These are phyloP conservation scores for Drosophila mimica DNA, from an alignment of 2,888 invertebrate genomes.

Conservation along the genomic window DNA sequence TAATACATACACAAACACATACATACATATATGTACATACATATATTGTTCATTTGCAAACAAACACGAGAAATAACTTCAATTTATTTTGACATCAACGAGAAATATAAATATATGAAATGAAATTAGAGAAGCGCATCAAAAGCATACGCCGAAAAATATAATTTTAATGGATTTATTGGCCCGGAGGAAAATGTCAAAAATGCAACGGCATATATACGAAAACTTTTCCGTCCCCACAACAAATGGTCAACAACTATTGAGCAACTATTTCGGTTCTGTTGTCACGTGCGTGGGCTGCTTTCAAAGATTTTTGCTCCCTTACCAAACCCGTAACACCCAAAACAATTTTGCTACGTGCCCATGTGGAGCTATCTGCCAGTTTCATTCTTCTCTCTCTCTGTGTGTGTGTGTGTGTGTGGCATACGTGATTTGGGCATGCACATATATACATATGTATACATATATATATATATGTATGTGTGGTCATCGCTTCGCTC, in stretches of 20 bases:
- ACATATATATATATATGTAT: constrained; percentile 22
- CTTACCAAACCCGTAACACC: constrained; percentile 28
- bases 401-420: constrained; percentile 19
- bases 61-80: constrained; percentile 68
- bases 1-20: constrained; percentile 1
- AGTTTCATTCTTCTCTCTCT: constrained; percentile 27
- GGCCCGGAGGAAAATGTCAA: constrained; percentile 70
- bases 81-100: constrained; percentile 76
- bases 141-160: constrained; percentile 71
- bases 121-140: constrained; percentile 73
- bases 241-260: constrained; percentile 47
- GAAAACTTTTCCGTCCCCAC: constrained; percentile 39
- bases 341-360: constrained; percentile 71
- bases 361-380: constrained; percentile 55
- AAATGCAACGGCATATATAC: constrained; percentile 60
- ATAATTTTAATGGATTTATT: constrained; percentile 79
- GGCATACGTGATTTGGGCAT: constrained; percentile 46
- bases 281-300: constrained; percentile 72
- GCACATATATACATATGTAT: constrained; percentile 2
- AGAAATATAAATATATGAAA: constrained; percentile 22
- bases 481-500: constrained; percentile 65
- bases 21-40: background rate
- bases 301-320: constrained; percentile 67
- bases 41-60: constrained; percentile 54
- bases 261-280: constrained; percentile 73